These are phyloP conservation scores for Eupeodes corollae DNA, from an alignment of 1,140 invertebrate genomes.

Conservation along the genomic window DNA sequence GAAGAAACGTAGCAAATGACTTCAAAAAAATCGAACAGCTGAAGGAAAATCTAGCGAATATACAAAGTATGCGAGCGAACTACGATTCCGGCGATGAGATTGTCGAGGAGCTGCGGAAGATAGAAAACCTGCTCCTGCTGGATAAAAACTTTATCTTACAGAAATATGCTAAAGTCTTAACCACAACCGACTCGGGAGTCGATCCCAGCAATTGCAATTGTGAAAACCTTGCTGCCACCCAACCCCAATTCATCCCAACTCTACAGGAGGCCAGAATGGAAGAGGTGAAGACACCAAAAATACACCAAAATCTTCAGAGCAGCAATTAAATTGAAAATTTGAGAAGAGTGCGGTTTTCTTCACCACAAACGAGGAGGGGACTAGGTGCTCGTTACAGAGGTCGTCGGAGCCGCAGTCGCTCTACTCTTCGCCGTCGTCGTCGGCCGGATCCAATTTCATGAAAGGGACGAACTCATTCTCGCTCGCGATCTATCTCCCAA, in stretches of 20 bases:
- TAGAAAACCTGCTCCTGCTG: slow-evolving; percentile 28
- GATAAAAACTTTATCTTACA: slow-evolving; percentile 32
- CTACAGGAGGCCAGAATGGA: neutral
- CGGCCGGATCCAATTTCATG: neutral
- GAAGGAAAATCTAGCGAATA: slow-evolving; percentile 28
- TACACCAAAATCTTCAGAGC: slow-evolving; percentile 30
- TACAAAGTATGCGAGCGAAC: slow-evolving; percentile 33
- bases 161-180: slow-evolving; percentile 25
- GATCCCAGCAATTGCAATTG: neutral
- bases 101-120: slow-evolving; percentile 28
- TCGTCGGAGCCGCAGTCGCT: slow-evolving; percentile 7
- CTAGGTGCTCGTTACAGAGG: neutral
- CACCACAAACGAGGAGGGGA: slow-evolving; percentile 1
- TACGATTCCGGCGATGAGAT: slow-evolving; percentile 31
- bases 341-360: neutral
- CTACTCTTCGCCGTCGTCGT: slow-evolving; percentile 1
- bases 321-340: slow-evolving; percentile 29
- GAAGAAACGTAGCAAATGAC: slow-evolving; percentile 18
- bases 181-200: slow-evolving; percentile 2
- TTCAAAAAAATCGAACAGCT: slow-evolving; percentile 25
- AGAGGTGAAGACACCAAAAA: neutral
- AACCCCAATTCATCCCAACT: slow-evolving; percentile 2
- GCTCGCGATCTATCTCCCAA: slow-evolving; percentile 22
- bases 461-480: slow-evolving; percentile 4
- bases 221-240: neutral